A percentile compares a stretch with the other conserved stretches of the same genome.
These are phyloP conservation scores for Standfussiana lucernea DNA, from an alignment of 2,888 invertebrate species.

Conservation along the genomic window DNA sequence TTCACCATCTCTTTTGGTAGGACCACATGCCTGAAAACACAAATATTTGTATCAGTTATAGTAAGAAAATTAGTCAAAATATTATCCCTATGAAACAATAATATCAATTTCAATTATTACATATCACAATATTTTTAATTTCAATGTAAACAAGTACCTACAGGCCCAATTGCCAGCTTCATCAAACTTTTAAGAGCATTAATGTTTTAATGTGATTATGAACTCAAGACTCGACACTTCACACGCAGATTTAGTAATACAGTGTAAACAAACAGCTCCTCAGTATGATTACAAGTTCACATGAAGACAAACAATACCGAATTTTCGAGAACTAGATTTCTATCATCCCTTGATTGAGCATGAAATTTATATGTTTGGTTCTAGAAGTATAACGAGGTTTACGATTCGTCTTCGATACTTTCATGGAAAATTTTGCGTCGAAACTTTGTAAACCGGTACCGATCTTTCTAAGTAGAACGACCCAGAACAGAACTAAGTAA, in stretches of 20 bases:
- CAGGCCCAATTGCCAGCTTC: not conserved
- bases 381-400: not conserved
- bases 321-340: not conserved
- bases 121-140: not conserved
- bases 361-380: not conserved
- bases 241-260: not conserved
- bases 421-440: not conserved
- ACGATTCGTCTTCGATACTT: not conserved
- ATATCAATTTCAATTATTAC: not conserved
- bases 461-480: not conserved
- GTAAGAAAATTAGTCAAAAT: not conserved
- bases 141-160: not conserved
- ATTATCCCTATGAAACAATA: not conserved
- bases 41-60: not conserved
- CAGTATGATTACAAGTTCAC: not conserved
- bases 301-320: not conserved
- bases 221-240: not conserved
- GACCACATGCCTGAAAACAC: constrained; percentile 95
- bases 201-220: not conserved
- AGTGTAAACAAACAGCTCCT: constrained; percentile 2
- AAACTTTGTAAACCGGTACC: not conserved
- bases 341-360: not conserved
- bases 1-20: constrained; percentile 97
- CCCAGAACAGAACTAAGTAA: not conserved
- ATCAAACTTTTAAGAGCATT: too few relatives aligned